Conservation (phyloP, 2,113 vertebrate species). For the Nematolebias whitei region DNA sequence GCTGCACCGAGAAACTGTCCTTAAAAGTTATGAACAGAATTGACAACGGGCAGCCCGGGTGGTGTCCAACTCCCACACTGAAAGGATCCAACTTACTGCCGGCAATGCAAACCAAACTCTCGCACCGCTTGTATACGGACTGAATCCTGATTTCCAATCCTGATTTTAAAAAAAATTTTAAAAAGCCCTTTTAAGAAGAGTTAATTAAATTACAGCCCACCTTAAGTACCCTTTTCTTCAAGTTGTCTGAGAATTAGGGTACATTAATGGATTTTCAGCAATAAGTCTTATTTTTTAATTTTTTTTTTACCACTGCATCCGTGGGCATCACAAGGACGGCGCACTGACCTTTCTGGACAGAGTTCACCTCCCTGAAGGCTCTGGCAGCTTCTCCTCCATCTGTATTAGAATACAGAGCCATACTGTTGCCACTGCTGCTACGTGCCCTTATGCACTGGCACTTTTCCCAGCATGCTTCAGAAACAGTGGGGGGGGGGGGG, state of each 20-base stretch:
- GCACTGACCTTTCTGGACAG: constrained; percentile 55
- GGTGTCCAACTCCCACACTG: too few relatives aligned
- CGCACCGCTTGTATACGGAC: too few relatives aligned
- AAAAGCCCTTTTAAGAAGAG: too few relatives aligned
- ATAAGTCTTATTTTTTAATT: constrained; percentile 22
- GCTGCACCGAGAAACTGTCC: too few relatives aligned
- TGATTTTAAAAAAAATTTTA: too few relatives aligned
- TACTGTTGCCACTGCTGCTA: constrained; percentile 24
- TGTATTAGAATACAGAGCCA: constrained; percentile 15
- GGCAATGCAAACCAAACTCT: too few relatives aligned
- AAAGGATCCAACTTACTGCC: too few relatives aligned
- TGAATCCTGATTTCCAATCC: too few relatives aligned
- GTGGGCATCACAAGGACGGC: constrained; percentile 51
- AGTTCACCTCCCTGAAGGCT: constrained; percentile 42
- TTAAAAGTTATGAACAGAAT: too few relatives aligned
- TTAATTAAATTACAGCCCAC: constrained; percentile 27
- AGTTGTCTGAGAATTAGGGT: constrained; percentile 35
- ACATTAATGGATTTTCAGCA: constrained; percentile 66
- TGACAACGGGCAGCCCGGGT: too few relatives aligned
- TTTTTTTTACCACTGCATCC: constrained; percentile 25
- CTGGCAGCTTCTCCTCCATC: constrained; percentile 39
- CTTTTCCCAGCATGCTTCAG: constrained; percentile 64
- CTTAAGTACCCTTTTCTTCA: constrained; percentile 8
- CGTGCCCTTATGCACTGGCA: constrained; percentile 45
- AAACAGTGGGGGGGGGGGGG: not conserved